Percentiles rank a stretch among this genome's conserved stretches.
Conservation (phyloP, 2,113 vertebrate species). For the Anser brachyrhynchus region DNA sequence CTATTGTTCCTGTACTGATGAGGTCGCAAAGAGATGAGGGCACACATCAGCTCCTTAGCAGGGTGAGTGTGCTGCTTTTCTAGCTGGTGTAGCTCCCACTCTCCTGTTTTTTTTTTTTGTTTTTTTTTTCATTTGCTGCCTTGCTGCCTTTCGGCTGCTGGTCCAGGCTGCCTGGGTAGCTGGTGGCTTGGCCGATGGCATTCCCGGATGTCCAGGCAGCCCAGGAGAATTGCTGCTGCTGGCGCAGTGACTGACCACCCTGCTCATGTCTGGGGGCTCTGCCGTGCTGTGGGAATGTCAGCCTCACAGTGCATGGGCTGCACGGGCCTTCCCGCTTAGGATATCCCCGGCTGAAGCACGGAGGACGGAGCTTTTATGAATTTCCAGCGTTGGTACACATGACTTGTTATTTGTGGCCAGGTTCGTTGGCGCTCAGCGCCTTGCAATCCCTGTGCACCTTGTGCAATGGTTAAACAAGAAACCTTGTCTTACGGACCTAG, state of each 20-base stretch:
- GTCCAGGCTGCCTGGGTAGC: neutral
- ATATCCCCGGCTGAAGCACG: neutral
- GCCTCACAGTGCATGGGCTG: neutral
- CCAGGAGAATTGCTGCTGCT: neutral
- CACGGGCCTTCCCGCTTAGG: accelerated
- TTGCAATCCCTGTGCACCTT: neutral
- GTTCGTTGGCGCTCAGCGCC: accelerated
- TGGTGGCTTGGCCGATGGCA: neutral
- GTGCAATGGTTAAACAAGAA: neutral
- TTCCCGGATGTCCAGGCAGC: neutral
- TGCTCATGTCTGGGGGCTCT: accelerated
- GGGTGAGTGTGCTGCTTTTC: neutral
- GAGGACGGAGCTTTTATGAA: neutral
- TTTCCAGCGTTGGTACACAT: neutral
- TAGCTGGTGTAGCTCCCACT: neutral
- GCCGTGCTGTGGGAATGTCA: neutral
- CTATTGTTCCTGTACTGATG: accelerated
- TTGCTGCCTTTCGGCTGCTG: neutral
- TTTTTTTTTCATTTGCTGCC: neutral
- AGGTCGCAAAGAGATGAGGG: neutral
- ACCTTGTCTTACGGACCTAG: neutral
- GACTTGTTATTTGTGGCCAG: neutral
- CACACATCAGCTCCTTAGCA: neutral
- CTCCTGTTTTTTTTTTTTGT: neutral
- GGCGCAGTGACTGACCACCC: neutral